Base-by-base conservation (phyloP, 2,888 invertebrate species). In the Eristalinus sepulchralis region DNA sequence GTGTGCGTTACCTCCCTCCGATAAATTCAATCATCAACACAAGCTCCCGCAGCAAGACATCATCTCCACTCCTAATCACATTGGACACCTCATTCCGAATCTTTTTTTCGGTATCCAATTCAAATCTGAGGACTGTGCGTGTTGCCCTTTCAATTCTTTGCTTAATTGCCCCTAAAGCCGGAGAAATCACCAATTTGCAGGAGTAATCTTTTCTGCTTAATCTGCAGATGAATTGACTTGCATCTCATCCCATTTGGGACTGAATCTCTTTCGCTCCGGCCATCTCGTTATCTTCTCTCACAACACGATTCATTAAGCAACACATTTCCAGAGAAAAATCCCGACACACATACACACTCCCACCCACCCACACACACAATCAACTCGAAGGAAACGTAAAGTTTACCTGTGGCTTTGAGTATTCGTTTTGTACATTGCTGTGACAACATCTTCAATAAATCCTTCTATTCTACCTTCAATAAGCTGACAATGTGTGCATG, bases 321-420 rank as follows among this genome's bases (percentile, higher is more conserved):
- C 39, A 1, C 39, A 1, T 39, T 27, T 60, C 31, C 27, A 60
- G 27, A 27, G 22, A 60, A 9, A 47, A 47, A 27, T 27, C 27
- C 2, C 17, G 10, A 39, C 5, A 47, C 1, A n/a, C 17, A n/a
- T 47, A 13, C 27, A 27, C 27, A 27, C 27, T 5, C 27, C 2
- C 27, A 5, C 27, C 0, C 47, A 17, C 47, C 1, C 47, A 47
- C 47, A 17, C 17, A 5, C 5, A 17, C 10, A 62, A 17, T 9
- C 17, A 22, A 68, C 24, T 31, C 13, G 17, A 27, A 36, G 2
- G 0, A 36, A 22, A 57, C 22, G 22, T 31, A 55, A 57, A 33
- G 33, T 13, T 70, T 71, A 63, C 72, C 72, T 72, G 63, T 63
- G 63, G 53, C 72, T 63, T 53, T 60, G 33, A 68, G 22, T 68